Conservation (phyloP, 2,113 vertebrate genomes). For the Casuarius casuarius region DNA sequence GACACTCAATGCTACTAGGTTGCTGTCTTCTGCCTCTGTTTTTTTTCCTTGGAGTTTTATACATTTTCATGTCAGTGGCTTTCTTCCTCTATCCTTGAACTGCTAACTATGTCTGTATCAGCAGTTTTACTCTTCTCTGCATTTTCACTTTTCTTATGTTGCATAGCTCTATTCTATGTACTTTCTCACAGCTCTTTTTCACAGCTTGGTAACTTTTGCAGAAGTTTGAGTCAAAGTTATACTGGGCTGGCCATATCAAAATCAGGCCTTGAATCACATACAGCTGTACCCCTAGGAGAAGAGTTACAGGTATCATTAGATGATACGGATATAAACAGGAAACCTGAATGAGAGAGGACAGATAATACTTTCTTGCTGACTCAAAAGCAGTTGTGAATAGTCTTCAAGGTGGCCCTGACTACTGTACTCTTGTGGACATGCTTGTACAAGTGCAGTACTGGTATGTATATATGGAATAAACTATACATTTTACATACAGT, state of each 20-base stretch:
- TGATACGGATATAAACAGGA: not conserved
- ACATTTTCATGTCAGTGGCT: not conserved
- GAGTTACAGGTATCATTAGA: not conserved
- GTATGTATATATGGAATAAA: not conserved
- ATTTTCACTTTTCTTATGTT: not conserved
- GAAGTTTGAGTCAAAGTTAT: not conserved
- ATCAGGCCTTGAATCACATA: not conserved
- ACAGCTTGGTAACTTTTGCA: not conserved
- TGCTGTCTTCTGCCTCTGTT: not conserved
- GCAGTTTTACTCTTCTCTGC: not conserved
- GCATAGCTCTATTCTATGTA: not conserved
- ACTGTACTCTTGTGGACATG: not conserved
- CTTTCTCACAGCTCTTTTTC: not conserved
- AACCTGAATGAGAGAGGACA: not conserved
- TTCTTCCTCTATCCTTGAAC: not conserved
- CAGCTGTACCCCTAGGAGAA: not conserved
- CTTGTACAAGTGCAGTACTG: not conserved
- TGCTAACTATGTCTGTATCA: not conserved
- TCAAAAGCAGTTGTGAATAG: not conserved
- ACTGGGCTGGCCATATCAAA: not conserved
- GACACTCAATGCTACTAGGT: not conserved
- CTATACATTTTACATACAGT: not conserved
- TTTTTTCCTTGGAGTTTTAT: not conserved
- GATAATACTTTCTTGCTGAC: not conserved
- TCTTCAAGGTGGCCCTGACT: not conserved